phyloP scores from a whole-genome alignment of 2,888 invertebrate species.

The Dynastes grantii region DNA sequence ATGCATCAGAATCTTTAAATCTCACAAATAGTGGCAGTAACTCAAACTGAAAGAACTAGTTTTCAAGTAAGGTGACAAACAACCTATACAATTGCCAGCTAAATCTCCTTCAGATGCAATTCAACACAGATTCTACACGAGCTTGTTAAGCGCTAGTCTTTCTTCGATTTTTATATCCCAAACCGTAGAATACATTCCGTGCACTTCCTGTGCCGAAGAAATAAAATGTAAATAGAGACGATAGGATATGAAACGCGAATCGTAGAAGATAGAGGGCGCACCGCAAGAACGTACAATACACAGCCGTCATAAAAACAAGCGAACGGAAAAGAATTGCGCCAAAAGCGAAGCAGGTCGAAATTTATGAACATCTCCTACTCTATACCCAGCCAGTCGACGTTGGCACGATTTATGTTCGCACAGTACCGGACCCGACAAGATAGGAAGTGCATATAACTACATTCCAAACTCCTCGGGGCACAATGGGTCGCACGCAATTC shows the following conservation, averaged over 20 bases:
- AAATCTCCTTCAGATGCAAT: background rate
- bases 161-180: background rate
- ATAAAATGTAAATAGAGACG: slow-evolving; percentile 19
- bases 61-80: too few species aligned
- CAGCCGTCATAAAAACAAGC: slow-evolving; percentile 10
- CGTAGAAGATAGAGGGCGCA: background rate
- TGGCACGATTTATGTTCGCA: slow-evolving; percentile 24
- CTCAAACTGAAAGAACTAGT: too few species aligned
- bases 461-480: slow-evolving; percentile 25
- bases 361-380: slow-evolving; percentile 20
- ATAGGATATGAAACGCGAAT: background rate
- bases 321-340: slow-evolving; percentile 15
- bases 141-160: background rate
- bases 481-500: slow-evolving; percentile 9
- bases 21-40: too few species aligned
- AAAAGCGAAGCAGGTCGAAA: slow-evolving; percentile 12
- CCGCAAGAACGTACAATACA: slow-evolving; percentile 6
- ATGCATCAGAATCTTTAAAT: too few species aligned
- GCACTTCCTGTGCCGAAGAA: background rate
- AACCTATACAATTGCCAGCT: too few species aligned
- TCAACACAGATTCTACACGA: background rate
- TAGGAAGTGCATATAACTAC: slow-evolving; percentile 31
- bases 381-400: background rate
- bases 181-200: background rate
- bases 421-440: background rate